A percentile compares a stretch with the other conserved stretches of the same genome.
Evolutionary conservation across 2,797 vertebrate species (phyloP).

Genomic region (Sphenodon punctatus): DNA sequence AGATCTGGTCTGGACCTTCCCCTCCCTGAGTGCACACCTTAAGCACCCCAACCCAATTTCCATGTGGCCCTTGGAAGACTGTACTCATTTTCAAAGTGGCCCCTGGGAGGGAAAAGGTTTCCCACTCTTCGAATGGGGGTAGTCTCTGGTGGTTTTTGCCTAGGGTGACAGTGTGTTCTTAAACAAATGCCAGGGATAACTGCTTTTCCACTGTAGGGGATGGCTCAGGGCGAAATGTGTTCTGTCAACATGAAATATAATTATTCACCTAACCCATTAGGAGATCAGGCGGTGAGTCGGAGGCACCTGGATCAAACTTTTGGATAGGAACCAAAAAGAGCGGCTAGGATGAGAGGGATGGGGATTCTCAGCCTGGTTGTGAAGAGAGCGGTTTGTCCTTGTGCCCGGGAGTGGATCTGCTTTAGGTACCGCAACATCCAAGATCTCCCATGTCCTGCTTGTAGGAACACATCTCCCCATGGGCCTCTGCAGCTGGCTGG

Average conservation of each 20-base stretch:
- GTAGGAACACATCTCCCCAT: neutral
- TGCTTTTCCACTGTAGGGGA: neutral
- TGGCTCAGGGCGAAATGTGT: neutral
- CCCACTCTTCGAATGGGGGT: too few species aligned
- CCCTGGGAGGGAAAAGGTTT: too few species aligned
- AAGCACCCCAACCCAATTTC: too few species aligned
- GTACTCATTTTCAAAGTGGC: too few species aligned
- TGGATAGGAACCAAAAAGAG: neutral
- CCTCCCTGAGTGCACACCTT: too few species aligned
- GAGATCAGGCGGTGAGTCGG: neutral
- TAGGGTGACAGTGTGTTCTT: neutral
- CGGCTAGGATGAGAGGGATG: slow-evolving; percentile 6
- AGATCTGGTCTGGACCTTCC: too few species aligned
- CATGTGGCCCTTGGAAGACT: too few species aligned
- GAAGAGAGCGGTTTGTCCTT: neutral
- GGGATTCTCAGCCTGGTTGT: neutral
- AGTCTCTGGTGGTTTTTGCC: too few species aligned
- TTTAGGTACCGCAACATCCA: neutral
- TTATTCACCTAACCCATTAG: neutral
- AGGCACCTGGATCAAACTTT: neutral
- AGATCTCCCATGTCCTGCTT: neutral
- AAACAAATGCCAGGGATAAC: neutral
- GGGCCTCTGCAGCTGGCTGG: neutral
- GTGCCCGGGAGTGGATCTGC: neutral
- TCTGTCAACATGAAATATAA: neutral